A percentile compares a stretch with the other conserved stretches of the same genome.
Evolutionary conservation across 2,888 invertebrate genomes (phyloP).

Genomic region (Melanophora roralis): DNA sequence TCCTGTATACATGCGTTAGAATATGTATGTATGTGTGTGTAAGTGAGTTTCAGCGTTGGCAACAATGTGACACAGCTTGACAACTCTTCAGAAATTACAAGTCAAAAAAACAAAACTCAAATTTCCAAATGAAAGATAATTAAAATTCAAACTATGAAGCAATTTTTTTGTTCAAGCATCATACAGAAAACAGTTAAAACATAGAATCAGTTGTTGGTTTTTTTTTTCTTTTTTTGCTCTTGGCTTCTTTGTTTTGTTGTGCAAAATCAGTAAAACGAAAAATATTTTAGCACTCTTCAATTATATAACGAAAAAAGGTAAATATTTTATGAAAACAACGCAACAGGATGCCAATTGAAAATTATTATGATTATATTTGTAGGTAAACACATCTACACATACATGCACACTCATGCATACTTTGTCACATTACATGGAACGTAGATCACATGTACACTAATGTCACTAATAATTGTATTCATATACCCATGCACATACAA

Average conservation of each 20-base stretch:
- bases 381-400: neutral
- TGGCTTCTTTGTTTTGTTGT: neutral
- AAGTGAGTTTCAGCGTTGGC: slow-evolving; percentile 23
- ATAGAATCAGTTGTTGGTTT: neutral
- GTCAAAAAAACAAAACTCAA: slow-evolving; percentile 15
- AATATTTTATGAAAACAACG: slow-evolving; percentile 76
- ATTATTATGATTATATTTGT: slow-evolving; percentile 66
- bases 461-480: slow-evolving; percentile 13
- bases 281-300: slow-evolving; percentile 60
- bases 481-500: neutral
- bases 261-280: slow-evolving; percentile 21
- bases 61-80: slow-evolving; percentile 57
- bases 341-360: slow-evolving; percentile 75
- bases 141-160: slow-evolving; percentile 53
- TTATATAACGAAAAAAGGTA: slow-evolving; percentile 68
- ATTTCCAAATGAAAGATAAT: slow-evolving; percentile 49
- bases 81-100: slow-evolving; percentile 45
- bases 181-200: slow-evolving; percentile 1
- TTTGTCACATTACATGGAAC: neutral
- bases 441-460: slow-evolving; percentile 5
- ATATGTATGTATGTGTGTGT: neutral
- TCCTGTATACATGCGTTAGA: neutral
- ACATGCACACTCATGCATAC: neutral
- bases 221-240: neutral
- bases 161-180: neutral